Evolutionary conservation across 1,140 invertebrate species (phyloP), one percentile per base, ranked within the genome.

Genomic region (Anthonomus grandis): DNA sequence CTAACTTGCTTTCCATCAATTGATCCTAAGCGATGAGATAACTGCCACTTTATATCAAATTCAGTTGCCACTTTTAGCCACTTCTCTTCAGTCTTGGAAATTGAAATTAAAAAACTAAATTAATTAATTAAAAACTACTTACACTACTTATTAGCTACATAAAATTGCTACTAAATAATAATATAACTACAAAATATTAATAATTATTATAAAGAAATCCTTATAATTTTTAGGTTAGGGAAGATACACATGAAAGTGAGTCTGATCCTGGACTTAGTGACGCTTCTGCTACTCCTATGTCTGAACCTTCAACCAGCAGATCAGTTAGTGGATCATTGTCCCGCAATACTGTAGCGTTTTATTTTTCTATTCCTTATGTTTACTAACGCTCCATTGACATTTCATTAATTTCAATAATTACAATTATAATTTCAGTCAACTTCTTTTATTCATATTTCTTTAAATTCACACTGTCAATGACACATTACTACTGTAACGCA

Each of bases 1-100:
- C 73, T 73, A 54, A 75, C 46, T 45, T 52, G 56, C 52, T 51
- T 57, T 38, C 55, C 51, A 22, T 54, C 51, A n/a, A n/a, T 25
- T 34, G 39, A 13, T 12, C 36, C 34, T 18, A 51, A 41, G 34
- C 49, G 39, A 41, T 51, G 49, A 13, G 49, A 13, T n/a, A 44
- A 51, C 34, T 51, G 49, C 53, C 55, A 57, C 22, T 36, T 27
- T 36, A 15, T 51, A 49, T 50, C 53, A 49, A 56, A 56, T 4
- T 56, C 45, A 21, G n/a, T 31, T 21, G 44, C 53, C 31, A 56
- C 21, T 48, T 51, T 19, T 5, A 19, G 6, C 45, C 44, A 56
- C 22, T 51, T 18, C 25, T 51, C 17, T 51, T 36, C 44, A 21
- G 12, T 51, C 19, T 48, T 17, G 12, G 45, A 45, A 25, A 54